Evolutionary conservation across 2,797 vertebrate species (phyloP).

Genomic region (Dipus sagitta): DNA sequence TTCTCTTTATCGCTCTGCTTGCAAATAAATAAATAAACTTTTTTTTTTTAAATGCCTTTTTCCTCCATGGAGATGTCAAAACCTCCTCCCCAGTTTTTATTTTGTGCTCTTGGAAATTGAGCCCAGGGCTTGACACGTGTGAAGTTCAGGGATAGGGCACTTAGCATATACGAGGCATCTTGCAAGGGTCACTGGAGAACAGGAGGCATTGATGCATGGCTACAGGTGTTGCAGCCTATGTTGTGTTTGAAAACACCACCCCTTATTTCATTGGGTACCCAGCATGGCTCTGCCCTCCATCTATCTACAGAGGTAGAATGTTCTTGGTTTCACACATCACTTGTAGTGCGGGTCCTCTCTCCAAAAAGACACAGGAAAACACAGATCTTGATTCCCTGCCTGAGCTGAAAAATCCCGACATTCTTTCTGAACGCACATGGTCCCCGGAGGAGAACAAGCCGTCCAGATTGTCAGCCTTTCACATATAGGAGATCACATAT

Average conservation of each 20-base stretch:
- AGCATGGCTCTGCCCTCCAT: no score
- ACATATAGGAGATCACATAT: not conserved
- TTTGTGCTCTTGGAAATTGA: not conserved
- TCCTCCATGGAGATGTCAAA: not conserved
- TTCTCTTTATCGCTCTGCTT: no score
- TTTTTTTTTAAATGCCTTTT: not conserved
- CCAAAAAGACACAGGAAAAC: not conserved
- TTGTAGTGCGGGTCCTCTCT: not conserved
- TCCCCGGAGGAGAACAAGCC: slow-evolving; percentile 7
- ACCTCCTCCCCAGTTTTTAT: not conserved
- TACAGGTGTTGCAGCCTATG: rapidly evolving
- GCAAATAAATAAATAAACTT: no score
- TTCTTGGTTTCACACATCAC: not conserved
- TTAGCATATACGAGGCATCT: no score
- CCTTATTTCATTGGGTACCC: not conserved
- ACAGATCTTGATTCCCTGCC: not conserved
- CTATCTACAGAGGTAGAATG: not conserved
- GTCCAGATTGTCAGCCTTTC: slow-evolving; percentile 7
- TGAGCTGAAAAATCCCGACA: not conserved
- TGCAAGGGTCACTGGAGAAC: not conserved
- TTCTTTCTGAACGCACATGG: not conserved
- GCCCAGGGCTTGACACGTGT: not conserved
- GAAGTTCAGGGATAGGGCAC: not conserved
- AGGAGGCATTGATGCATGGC: not conserved
- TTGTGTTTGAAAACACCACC: not conserved